These are phyloP conservation scores for Cotesia congregata DNA, from an alignment of 2,888 invertebrate genomes.

Conservation along the genomic window DNA sequence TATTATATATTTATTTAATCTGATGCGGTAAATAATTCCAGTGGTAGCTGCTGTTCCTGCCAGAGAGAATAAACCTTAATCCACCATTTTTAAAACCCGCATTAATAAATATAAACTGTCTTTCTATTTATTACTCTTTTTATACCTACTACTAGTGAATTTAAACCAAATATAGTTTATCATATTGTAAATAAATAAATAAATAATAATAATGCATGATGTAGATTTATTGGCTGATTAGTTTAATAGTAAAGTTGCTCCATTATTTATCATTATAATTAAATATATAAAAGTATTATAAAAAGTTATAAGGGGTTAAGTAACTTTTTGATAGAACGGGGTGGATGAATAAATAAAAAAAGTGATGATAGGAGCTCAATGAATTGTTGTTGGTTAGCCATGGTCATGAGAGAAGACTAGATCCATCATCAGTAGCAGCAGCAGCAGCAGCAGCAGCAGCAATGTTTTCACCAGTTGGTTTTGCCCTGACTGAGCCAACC, in stretches of 20 bases:
- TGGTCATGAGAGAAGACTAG: constrained; percentile 27
- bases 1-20: constrained; percentile 3
- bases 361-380: constrained; percentile 2
- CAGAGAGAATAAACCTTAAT: neutral
- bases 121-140: neutral
- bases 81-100: neutral
- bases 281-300: neutral
- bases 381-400: constrained; percentile 37
- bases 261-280: neutral
- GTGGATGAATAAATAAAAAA: neutral
- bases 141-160: too few relatives aligned
- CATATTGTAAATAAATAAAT: neutral
- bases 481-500: constrained; percentile 62
- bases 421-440: constrained; percentile 17
- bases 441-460: constrained; percentile 45
- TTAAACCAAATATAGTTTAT: neutral
- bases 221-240: neutral
- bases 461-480: constrained; percentile 63
- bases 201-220: neutral
- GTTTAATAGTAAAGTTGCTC: neutral
- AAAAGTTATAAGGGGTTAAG: neutral
- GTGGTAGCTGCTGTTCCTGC: neutral
- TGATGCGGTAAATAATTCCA: neutral
- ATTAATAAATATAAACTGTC: neutral
- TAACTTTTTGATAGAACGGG: neutral